Evolutionary conservation across 2,113 vertebrate species (phyloP), one percentile per base, ranked within the genome.

Genomic region (Melanotaenia duboulayi): DNA sequence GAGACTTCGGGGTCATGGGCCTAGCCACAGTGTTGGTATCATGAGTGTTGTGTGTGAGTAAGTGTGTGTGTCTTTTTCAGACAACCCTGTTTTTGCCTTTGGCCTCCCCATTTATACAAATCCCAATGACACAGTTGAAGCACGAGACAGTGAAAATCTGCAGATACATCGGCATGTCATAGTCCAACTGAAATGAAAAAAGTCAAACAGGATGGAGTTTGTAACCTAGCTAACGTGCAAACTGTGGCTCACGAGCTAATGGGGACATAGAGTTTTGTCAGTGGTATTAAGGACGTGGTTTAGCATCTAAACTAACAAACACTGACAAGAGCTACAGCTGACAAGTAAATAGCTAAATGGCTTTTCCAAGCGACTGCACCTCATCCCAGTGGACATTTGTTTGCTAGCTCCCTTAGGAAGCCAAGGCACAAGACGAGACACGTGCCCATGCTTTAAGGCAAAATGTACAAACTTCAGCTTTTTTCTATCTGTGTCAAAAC

Each of bases 231-330:
- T 32, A 66, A 25, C 17, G 32, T 51, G 28, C 44, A 81, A 39
- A 59, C 32, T 62, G 19, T 28, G 46, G 52, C 52, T 70, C 63
- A 46, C 39, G 49, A 32, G 58, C 60, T 76, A 78, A 71, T 68
- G 3, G 40, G 24, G 13, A 23, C 11, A 65, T 19, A 16, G 35
- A 35, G 17, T 76, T 51, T 32, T 65, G 35, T 69, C 61, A 40
- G 60, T 23, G 35, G 25, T 65, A 60, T 44, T 68, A 24, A 74
- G 66, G 65, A 68, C 48, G 57, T 42, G 14, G 52, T 67, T 61
- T 46, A 69, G 62, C 68, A 68, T 70, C 68, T 65, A 32, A 57
- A 63, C 67, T 66, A 78, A 84, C 72, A 71, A 65, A 73, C 60
- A 65, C 4, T 82, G 81, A 77, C 75, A 59, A 32, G 65, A 5